Conservation (phyloP, 2,797 vertebrate species). For the Takifugu rubripes region DNA sequence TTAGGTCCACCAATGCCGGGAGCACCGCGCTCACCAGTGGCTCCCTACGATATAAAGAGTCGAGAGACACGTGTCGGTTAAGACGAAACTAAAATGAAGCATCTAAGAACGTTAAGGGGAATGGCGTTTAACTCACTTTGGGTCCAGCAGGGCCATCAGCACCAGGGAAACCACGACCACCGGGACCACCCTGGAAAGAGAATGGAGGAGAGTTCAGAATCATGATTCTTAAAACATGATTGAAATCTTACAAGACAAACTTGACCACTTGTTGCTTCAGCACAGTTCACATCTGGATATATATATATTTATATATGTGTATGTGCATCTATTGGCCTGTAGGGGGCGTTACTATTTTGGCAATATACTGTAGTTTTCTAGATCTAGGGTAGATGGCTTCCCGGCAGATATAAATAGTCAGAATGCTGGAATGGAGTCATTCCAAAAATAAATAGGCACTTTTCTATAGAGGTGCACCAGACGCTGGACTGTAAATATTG, state of each 20-base stretch:
- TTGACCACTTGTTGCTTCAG: no score
- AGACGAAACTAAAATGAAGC: not conserved
- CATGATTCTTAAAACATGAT: no score
- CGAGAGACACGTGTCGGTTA: not conserved
- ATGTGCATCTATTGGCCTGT: not conserved
- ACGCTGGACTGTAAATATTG: no score
- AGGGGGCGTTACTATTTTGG: not conserved
- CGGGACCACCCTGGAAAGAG: constrained; percentile 82
- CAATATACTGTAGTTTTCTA: not conserved
- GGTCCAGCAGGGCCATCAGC: constrained; percentile 86
- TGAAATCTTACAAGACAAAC: no score
- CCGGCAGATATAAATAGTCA: no score
- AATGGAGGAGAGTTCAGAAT: constrained; percentile 30
- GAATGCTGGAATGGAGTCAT: no score
- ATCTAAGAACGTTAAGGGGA: not conserved
- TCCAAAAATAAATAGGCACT: no score
- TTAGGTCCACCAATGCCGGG: constrained; percentile 86
- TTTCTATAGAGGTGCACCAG: no score
- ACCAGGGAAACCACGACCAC: constrained; percentile 94
- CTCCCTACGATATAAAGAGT: constrained; percentile 75
- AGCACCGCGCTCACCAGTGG: constrained; percentile 86
- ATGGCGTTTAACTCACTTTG: constrained; percentile 76
- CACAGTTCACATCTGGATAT: no score
- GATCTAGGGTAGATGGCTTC: no score
- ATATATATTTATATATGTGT: not conserved